Conservation (phyloP, 1,140 invertebrate genomes). For the Aphelenchoides avenae region DNA sequence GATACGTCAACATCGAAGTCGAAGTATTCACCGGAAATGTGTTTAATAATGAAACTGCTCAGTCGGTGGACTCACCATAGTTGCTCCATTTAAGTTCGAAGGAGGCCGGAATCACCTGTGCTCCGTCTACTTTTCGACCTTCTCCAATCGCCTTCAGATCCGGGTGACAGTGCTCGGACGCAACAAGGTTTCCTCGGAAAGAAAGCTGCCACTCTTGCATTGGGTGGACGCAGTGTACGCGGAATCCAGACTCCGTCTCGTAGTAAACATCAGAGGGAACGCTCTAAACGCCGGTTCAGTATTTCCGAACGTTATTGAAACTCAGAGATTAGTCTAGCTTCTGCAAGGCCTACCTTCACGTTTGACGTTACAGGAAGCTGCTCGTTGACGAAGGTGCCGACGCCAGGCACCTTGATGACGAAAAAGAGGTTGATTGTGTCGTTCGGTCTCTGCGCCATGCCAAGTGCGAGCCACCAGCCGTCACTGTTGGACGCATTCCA, state of each 20-base stretch:
- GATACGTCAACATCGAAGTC: slow-evolving; percentile 48
- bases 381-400: slow-evolving; percentile 46
- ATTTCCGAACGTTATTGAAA: too few relatives aligned
- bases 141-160: slow-evolving; percentile 25
- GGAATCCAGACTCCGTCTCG: slow-evolving; percentile 39
- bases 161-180: slow-evolving; percentile 1
- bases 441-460: slow-evolving; percentile 46
- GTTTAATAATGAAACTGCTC: background rate
- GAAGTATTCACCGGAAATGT: slow-evolving; percentile 42
- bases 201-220: slow-evolving; percentile 43
- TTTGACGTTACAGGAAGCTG: slow-evolving; percentile 39
- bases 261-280: slow-evolving; percentile 16
- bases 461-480: slow-evolving; percentile 48
- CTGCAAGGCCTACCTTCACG: slow-evolving; percentile 33
- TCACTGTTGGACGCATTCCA: slow-evolving; percentile 48
- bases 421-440: slow-evolving; percentile 49
- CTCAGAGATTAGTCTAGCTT: background rate
- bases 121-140: slow-evolving; percentile 6
- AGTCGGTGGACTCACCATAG: slow-evolving; percentile 21
- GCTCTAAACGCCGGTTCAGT: background rate
- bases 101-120: slow-evolving; percentile 17
- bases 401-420: slow-evolving; percentile 40
- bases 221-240: slow-evolving; percentile 38
- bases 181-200: slow-evolving; percentile 36
- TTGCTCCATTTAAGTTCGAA: slow-evolving; percentile 50